phyloP scores from a whole-genome alignment of 2,113 vertebrate genomes.

The Nothocercus nigrocapillus region DNA sequence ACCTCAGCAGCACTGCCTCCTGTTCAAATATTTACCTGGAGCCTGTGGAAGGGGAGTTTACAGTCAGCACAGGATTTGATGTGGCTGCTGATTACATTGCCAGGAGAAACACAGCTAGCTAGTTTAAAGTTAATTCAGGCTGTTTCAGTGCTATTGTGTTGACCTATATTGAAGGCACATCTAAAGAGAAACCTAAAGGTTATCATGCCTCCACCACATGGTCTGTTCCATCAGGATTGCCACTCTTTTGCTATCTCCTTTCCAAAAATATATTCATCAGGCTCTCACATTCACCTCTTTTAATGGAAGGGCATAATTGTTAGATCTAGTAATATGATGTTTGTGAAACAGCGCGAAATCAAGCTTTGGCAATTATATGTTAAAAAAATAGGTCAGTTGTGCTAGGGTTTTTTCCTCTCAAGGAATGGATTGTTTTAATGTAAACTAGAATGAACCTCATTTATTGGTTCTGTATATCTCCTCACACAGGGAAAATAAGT shows the following conservation, averaged over 20 bases:
- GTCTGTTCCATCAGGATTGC: neutral
- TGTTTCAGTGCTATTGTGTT: neutral
- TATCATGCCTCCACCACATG: rapidly evolving
- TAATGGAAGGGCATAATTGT: neutral
- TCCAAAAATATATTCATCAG: neutral
- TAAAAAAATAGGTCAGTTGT: neutral
- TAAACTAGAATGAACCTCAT: neutral
- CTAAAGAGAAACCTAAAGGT: neutral
- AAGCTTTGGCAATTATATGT: neutral
- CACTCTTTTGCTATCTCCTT: neutral
- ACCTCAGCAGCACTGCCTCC: neutral
- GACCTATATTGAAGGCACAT: neutral
- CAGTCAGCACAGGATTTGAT: neutral
- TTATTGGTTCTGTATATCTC: neutral
- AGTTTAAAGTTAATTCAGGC: neutral
- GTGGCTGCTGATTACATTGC: neutral
- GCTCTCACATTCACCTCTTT: neutral
- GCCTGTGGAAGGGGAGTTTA: neutral
- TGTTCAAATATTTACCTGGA: neutral
- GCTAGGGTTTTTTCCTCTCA: neutral
- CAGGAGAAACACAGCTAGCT: neutral
- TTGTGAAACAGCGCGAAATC: neutral
- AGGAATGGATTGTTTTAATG: neutral
- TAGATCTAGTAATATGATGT: neutral
- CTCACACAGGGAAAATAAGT: neutral